Conservation (phyloP, 2,888 invertebrate genomes). For the Empis livida region DNA sequence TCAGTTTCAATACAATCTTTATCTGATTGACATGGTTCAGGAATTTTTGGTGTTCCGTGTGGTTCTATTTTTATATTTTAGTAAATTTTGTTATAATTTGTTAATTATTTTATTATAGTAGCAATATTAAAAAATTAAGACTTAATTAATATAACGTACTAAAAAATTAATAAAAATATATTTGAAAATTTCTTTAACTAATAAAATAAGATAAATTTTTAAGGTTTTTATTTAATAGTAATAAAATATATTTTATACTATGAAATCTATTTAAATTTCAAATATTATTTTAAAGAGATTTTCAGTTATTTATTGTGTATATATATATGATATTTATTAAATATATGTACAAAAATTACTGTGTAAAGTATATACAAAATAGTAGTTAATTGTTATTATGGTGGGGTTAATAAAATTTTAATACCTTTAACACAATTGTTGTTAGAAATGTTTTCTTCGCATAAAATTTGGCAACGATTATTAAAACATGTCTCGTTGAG, state of each 20-base stretch:
- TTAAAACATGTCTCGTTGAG: conserved; percentile 45
- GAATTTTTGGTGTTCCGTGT: conserved; percentile 54
- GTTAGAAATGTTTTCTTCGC: conserved; percentile 17
- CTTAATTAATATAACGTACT: neutral
- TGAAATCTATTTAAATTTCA: too few species aligned
- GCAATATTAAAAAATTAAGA: neutral
- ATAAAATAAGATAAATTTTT: too few species aligned
- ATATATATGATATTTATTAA: too few species aligned
- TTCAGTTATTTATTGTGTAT: too few species aligned
- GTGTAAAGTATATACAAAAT: too few species aligned
- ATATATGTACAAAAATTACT: too few species aligned
- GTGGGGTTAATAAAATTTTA: conserved; percentile 7
- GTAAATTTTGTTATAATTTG: neutral
- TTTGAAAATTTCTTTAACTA: too few species aligned
- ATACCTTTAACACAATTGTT: conserved; percentile 33
- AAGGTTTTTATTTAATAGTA: too few species aligned
- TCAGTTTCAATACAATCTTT: conserved; percentile 71
- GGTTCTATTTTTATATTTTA: conserved; percentile 41
- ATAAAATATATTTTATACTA: too few species aligned
- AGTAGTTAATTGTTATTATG: too few species aligned
- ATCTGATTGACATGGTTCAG: conserved; percentile 69
- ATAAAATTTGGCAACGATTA: conserved; percentile 37
- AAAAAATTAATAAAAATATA: neutral
- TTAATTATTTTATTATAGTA: neutral
- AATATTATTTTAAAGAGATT: too few species aligned